Evolutionary conservation across 2,888 invertebrate genomes (phyloP), one percentile per base, ranked within the genome.

Genomic region (Zootermopsis nevadensis): DNA sequence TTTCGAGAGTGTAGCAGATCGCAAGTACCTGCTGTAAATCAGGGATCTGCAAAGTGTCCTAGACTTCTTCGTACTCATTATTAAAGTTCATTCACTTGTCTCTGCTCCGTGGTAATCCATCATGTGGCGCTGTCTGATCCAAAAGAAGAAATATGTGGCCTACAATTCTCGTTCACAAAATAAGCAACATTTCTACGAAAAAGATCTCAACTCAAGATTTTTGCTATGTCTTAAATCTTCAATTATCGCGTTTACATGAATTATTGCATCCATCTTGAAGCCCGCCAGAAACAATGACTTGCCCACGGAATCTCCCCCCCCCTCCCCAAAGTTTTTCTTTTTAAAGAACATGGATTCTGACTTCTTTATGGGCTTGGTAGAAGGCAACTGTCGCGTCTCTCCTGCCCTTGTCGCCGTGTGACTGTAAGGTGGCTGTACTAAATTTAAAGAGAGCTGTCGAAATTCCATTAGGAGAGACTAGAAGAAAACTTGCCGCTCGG

Each of bases 371-470:
- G 77, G 31, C 30, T 77, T 22, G 55, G 55, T 27, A 27, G 38
- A 76, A 76, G 76, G 76, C 76, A 76, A 38, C 38, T 69, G 69
- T 69, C 69, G 69, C 69, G 69, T 38, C 74, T 72, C 48, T 30
- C n/a, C 22, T 27, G n/a, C 27, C 60, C 60, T 82, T 72, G 82
- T 82, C 76, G 77, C 67, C 82, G 82, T 82, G 82, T 77, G 82
- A 82, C 77, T 82, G 66, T 24, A 31, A 77, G 82, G 79, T 82
- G 82, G 77, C 77, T 82, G 77, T 67, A 82, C 82, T 82, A 82
- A 82, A 82, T 82, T 79, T 81, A 69, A 77, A 77, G 77, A 77
- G 77, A 77, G 53, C 77, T 77, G 77, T 77, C 77, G 53, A 77
- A 77, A 77, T 77, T 77, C 77, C 77, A 77, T 77, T 77, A 77